A percentile compares a stretch with the other conserved stretches of the same genome.
These are phyloP conservation scores for Conomelus anceps DNA, from an alignment of 2,888 invertebrate genomes.

Conservation along the genomic window DNA sequence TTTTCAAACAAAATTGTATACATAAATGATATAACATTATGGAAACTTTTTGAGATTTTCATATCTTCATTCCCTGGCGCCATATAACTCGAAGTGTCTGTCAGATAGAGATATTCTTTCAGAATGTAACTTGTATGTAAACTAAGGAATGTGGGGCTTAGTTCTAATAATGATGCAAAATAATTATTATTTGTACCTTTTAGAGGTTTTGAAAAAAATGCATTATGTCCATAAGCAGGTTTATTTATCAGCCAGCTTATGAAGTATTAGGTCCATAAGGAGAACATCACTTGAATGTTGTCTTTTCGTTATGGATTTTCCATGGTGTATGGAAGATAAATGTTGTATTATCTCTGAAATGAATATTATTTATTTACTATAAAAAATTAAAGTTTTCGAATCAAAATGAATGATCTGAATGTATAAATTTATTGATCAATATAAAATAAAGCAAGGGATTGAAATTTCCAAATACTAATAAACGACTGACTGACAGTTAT, in stretches of 20 bases:
- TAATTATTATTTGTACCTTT: no score
- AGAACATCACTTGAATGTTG: no score
- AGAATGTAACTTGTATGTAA: no score
- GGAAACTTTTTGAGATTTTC: background rate
- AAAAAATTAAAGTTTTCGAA: background rate
- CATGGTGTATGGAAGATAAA: background rate
- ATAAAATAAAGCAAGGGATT: background rate
- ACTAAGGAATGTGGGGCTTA: no score
- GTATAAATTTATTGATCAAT: background rate
- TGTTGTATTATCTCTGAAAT: background rate
- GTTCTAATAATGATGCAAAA: no score
- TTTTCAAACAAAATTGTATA: background rate
- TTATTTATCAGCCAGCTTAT: no score
- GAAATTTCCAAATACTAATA: background rate
- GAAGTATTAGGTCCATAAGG: no score
- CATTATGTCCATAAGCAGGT: no score
- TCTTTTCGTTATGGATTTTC: background rate
- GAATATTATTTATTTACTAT: background rate
- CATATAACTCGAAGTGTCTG: background rate
- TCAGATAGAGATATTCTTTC: no score
- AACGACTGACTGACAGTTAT: background rate
- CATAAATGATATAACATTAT: background rate
- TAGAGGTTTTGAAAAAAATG: no score
- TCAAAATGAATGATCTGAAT: no score
- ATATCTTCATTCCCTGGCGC: no score